Evolutionary conservation across 92 coral and sea anemone species (phyloP).

Genomic region (Hydrozoanthus gracilis): DNA sequence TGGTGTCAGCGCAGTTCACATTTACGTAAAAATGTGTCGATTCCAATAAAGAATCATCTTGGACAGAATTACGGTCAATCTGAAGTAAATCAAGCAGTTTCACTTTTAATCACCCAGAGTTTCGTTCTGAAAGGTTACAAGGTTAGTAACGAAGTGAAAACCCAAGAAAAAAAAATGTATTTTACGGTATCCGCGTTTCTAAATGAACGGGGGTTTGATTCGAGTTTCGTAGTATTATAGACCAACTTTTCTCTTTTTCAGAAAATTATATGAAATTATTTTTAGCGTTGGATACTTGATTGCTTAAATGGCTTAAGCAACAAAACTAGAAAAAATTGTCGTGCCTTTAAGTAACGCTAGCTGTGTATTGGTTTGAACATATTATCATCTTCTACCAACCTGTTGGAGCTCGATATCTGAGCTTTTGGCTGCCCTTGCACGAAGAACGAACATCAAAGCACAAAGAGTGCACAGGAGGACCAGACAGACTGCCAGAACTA

Average conservation of each 20-base stretch:
- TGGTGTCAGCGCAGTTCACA: neutral
- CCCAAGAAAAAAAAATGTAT: too few relatives aligned
- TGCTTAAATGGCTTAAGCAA: too few relatives aligned
- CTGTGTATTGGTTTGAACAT: neutral
- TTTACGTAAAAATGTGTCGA: constrained; percentile 34
- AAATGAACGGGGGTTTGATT: too few relatives aligned
- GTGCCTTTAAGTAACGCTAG: too few relatives aligned
- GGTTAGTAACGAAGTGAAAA: neutral
- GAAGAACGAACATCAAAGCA: neutral
- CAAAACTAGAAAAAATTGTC: too few relatives aligned
- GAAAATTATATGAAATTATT: too few relatives aligned
- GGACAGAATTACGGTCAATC: neutral
- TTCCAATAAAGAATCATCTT: neutral
- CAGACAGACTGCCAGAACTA: constrained; percentile 5
- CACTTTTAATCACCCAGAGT: neutral
- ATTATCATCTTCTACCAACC: neutral
- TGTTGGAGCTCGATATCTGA: neutral
- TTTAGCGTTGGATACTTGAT: too few relatives aligned
- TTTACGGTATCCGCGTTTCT: too few relatives aligned
- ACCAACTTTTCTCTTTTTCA: too few relatives aligned
- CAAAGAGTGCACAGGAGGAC: neutral
- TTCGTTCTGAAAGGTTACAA: neutral
- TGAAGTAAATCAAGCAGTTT: neutral
- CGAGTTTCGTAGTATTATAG: too few relatives aligned
- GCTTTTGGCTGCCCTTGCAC: constrained; percentile 1